Percentiles rank a stretch among this genome's conserved stretches.
Conservation (phyloP, 2,113 vertebrate genomes). For the Bettongia penicillata region DNA sequence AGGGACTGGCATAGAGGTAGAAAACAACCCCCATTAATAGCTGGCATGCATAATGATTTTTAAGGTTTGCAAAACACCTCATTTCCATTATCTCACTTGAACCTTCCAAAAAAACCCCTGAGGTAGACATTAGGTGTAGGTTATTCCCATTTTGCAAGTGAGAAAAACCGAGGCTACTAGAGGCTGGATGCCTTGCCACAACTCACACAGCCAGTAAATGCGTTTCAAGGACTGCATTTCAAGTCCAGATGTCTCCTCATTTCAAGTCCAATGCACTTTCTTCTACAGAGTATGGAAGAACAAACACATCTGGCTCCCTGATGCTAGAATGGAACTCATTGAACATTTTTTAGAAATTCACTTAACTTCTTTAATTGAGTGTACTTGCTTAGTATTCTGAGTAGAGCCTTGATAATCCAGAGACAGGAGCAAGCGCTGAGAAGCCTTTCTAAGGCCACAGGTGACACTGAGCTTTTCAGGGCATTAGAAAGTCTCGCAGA, state of each 20-base stretch:
- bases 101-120: background rate
- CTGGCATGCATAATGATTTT: no score
- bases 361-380: background rate
- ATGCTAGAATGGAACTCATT: background rate
- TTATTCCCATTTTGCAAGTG: background rate
- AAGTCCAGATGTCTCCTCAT: no score
- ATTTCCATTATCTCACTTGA: background rate
- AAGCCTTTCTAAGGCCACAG: background rate
- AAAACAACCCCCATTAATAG: no score
- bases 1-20: background rate
- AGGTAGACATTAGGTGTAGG: background rate
- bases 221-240: no score
- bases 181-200: background rate
- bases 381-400: background rate
- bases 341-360: background rate
- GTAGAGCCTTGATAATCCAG: background rate
- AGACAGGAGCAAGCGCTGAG: background rate
- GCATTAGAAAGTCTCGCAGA: background rate
- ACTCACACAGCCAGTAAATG: background rate
- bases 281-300: background rate
- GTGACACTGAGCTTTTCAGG: background rate
- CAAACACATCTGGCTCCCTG: background rate
- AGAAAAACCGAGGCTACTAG: background rate
- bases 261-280: background rate
- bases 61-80: no score